Conservation (phyloP, 64 coral and sea anemone genomes). For the Porites australiensis region DNA sequence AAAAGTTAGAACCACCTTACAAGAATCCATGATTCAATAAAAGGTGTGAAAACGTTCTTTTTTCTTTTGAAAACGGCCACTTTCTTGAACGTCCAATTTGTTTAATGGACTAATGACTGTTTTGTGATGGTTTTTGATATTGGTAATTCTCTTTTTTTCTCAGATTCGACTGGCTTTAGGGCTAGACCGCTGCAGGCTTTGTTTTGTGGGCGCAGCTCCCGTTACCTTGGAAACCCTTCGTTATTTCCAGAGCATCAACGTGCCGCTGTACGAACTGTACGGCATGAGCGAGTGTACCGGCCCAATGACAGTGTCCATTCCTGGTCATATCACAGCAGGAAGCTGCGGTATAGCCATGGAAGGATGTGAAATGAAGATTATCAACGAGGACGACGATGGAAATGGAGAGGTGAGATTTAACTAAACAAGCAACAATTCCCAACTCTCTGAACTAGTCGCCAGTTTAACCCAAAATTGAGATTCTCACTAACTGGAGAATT, state of each 20-base stretch:
- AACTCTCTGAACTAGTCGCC: too few species aligned
- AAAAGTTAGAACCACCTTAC: too few species aligned
- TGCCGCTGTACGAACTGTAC: conserved; percentile 91
- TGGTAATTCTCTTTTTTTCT: background rate
- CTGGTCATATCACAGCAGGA: conserved; percentile 71
- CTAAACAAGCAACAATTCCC: too few species aligned
- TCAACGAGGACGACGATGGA: conserved; percentile 88
- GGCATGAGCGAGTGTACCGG: conserved; percentile 98
- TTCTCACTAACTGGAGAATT: too few species aligned
- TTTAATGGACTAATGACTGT: too few species aligned
- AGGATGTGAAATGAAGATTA: conserved; percentile 77
- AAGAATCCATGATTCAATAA: too few species aligned
- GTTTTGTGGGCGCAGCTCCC: conserved; percentile 90
- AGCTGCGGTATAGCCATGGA: conserved; percentile 82
- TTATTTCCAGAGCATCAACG: conserved; percentile 98
- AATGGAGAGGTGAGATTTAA: conserved; percentile 79
- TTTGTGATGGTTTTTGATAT: too few species aligned
- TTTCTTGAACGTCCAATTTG: too few species aligned
- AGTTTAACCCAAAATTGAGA: too few species aligned
- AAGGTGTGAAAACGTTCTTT: too few species aligned
- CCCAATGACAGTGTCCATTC: conserved; percentile 76
- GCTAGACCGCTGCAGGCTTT: conserved; percentile 82
- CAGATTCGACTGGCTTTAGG: conserved; percentile 87
- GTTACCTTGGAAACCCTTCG: conserved; percentile 94
- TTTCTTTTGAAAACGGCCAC: too few species aligned